Evolutionary conservation across 2,113 vertebrate genomes (phyloP).

Genomic region (Prionailurus viverrinus): DNA sequence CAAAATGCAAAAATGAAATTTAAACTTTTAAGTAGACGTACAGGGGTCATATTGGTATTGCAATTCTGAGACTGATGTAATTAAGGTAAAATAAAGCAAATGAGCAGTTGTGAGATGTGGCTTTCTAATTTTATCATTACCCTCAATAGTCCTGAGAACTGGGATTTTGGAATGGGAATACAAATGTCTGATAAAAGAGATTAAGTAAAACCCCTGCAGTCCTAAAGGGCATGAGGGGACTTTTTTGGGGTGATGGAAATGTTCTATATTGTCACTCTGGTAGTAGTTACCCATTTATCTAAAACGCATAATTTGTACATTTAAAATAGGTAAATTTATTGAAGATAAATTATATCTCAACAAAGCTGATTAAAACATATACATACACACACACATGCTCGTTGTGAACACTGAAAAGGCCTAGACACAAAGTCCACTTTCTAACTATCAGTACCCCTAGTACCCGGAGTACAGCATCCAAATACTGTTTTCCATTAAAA

Average conservation of each 20-base stretch:
- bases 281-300: background rate
- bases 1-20: background rate
- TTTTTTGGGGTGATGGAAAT: background rate
- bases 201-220: background rate
- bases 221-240: background rate
- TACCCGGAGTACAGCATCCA: background rate
- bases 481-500: background rate
- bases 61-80: background rate
- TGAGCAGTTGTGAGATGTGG: too few relatives aligned
- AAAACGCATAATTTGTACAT: background rate
- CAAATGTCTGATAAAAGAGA: background rate
- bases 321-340: slow-evolving; percentile 24
- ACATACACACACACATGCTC: background rate
- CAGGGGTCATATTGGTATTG: background rate
- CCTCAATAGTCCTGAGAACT: background rate
- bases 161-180: background rate
- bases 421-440: background rate
- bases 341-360: background rate
- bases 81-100: background rate
- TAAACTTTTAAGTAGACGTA: background rate
- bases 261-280: background rate
- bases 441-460: background rate
- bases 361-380: background rate
- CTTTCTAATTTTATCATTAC: background rate
- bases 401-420: background rate